Evolutionary conservation across 2,113 vertebrate species (phyloP).

Genomic region (Kobus ellipsiprymnus): DNA sequence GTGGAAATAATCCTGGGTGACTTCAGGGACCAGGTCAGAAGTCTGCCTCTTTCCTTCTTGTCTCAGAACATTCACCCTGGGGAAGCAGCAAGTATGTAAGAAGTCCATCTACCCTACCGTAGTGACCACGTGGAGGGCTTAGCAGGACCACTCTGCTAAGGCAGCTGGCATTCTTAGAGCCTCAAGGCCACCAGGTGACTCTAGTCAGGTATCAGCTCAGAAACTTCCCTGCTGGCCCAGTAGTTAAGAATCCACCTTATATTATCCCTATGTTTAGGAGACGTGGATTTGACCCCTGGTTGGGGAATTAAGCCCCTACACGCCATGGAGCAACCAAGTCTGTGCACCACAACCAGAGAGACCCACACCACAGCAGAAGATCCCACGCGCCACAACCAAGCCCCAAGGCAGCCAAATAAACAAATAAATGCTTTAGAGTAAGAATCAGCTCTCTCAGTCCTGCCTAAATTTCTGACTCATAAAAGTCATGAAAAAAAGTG

Average conservation of each 20-base stretch:
- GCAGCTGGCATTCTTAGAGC: neutral
- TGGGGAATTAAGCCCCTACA: neutral
- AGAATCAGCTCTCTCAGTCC: neutral
- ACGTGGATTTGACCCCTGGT: neutral
- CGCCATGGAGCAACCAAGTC: neutral
- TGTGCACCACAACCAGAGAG: neutral
- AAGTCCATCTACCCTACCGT: neutral
- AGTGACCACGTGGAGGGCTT: neutral
- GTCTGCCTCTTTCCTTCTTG: neutral
- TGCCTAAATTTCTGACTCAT: neutral
- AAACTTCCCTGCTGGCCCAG: neutral
- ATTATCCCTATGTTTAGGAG: neutral
- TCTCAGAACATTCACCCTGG: neutral
- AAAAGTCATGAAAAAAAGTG: neutral
- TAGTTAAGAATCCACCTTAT: neutral
- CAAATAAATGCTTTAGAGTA: neutral
- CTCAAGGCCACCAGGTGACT: neutral
- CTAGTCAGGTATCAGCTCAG: neutral
- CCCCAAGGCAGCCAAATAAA: neutral
- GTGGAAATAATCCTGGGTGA: neutral
- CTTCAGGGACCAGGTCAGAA: neutral
- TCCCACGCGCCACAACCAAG: fast-evolving
- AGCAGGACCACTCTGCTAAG: neutral
- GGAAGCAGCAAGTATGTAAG: neutral
- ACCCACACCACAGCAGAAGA: neutral